Percentiles rank a stretch among this genome's conserved stretches.
Evolutionary conservation across 1,140 invertebrate species (phyloP).

Genomic region (Hestina assimilis): DNA sequence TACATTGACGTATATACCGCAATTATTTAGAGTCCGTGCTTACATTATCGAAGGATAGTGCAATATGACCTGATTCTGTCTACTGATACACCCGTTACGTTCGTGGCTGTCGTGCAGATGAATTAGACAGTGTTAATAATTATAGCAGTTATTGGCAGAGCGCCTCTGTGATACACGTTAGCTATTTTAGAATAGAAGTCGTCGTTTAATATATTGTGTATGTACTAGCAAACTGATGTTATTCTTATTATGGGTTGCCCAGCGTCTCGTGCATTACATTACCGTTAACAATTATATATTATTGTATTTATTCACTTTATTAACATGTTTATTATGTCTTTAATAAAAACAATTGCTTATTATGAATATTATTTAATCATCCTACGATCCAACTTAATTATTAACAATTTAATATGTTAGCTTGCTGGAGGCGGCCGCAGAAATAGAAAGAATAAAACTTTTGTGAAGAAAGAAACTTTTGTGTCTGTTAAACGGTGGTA

Average conservation of each 20-base stretch:
- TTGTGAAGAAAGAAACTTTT: too few species aligned
- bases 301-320: conserved; percentile 76
- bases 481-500: too few species aligned
- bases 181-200: conserved; percentile 57
- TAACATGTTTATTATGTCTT: conserved; percentile 77
- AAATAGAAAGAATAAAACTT: too few species aligned
- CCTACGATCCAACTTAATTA: neutral
- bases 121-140: conserved; percentile 10
- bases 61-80: conserved; percentile 4
- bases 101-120: neutral
- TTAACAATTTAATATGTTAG: conserved; percentile 20
- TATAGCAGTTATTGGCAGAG: conserved; percentile 46
- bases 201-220: conserved; percentile 45
- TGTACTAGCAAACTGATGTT: conserved; percentile 44
- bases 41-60: conserved; percentile 16
- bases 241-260: conserved; percentile 49
- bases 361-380: conserved; percentile 35
- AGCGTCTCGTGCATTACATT: conserved; percentile 61
- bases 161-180: conserved; percentile 70
- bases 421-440: neutral
- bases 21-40: conserved; percentile 21
- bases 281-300: conserved; percentile 66
- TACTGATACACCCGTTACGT: neutral
- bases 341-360: conserved; percentile 76
- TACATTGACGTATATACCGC: conserved; percentile 10